phyloP scores from a whole-genome alignment of 2,113 vertebrate genomes.

The Dicaeum eximium region DNA sequence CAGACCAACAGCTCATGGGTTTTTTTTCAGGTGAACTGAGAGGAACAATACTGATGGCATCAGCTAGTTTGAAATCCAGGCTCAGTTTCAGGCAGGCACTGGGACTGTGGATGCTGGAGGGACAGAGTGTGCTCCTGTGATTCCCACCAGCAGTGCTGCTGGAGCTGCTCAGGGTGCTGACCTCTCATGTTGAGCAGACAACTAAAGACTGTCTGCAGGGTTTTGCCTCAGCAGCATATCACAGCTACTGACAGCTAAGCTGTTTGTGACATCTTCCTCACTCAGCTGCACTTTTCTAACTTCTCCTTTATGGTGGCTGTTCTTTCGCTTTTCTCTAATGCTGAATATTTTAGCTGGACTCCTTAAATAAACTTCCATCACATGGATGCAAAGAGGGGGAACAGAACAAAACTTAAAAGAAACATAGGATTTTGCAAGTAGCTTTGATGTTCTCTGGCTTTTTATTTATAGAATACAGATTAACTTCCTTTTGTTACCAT shows the following conservation, averaged over 20 bases:
- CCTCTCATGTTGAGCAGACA: not conserved
- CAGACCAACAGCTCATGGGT: not conserved
- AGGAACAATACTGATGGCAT: not conserved
- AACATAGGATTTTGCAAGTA: not conserved
- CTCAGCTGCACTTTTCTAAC: not conserved
- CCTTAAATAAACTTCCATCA: conserved; percentile 25
- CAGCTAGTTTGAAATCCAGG: not conserved
- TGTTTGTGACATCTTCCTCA: conserved; percentile 1
- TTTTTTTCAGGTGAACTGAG: not conserved
- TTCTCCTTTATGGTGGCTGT: not conserved
- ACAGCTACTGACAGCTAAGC: not conserved
- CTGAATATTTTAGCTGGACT: not conserved
- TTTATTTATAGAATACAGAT: conserved; percentile 59
- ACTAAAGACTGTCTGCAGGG: not conserved
- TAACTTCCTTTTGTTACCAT: conserved; percentile 53
- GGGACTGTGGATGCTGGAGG: not conserved
- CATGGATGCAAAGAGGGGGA: not conserved
- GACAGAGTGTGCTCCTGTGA: not conserved
- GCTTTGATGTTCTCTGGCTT: conserved; percentile 49
- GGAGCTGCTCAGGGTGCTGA: not conserved
- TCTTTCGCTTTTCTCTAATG: not conserved
- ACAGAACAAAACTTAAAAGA: conserved; percentile 39
- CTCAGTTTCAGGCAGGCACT: not conserved
- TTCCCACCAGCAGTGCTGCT: not conserved
- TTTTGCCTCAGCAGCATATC: not conserved